These are phyloP conservation scores for Temnothorax unifasciatus DNA, from an alignment of 2,888 invertebrate genomes.

Conservation along the genomic window DNA sequence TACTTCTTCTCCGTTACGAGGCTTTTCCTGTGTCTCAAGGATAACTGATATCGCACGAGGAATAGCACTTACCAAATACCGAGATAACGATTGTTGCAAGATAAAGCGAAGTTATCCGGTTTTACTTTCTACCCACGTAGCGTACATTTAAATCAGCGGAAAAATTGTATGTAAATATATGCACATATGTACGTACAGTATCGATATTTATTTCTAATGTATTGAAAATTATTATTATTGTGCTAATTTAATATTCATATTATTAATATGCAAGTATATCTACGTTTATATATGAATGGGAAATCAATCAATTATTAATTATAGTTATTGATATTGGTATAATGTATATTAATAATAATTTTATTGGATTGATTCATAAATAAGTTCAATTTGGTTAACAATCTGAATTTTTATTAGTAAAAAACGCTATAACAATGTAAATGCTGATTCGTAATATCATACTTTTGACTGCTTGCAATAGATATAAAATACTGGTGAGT, in stretches of 20 bases:
- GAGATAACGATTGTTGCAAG: neutral
- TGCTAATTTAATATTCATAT: slow-evolving; percentile 9
- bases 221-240: neutral
- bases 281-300: neutral
- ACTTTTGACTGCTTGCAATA: neutral
- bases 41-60: slow-evolving; percentile 37
- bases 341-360: slow-evolving; percentile 1
- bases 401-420: neutral
- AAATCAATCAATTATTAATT: slow-evolving; percentile 22
- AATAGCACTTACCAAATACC: slow-evolving; percentile 42
- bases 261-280: neutral
- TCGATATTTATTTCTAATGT: neutral
- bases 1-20: slow-evolving; percentile 42
- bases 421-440: neutral
- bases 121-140: neutral
- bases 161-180: neutral
- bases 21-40: slow-evolving; percentile 58
- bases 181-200: too few species aligned
- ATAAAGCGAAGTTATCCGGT: neutral
- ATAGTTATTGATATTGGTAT: slow-evolving; percentile 3
- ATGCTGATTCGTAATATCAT: neutral
- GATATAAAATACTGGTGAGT: neutral
- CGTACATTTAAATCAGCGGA: neutral
- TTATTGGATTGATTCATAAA: neutral
- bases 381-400: neutral